phyloP scores from a whole-genome alignment of 2,888 invertebrate species.

The Parnassius glacialis region DNA sequence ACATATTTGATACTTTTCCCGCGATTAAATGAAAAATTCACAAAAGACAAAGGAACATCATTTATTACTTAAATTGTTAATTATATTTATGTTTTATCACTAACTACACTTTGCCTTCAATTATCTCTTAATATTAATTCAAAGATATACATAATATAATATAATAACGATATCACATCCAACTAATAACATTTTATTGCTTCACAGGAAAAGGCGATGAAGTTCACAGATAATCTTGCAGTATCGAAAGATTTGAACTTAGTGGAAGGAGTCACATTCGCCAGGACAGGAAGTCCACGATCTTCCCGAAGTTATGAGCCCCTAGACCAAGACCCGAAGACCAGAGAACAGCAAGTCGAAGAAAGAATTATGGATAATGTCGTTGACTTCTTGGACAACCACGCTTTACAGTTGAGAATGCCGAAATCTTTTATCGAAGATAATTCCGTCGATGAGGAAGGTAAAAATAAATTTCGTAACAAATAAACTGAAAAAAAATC shows the following conservation, averaged over 20 bases:
- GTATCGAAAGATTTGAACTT: constrained; percentile 64
- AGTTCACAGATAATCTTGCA: constrained; percentile 69
- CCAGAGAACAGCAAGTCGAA: constrained; percentile 65
- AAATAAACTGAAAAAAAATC: no score
- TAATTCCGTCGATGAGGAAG: constrained; percentile 72
- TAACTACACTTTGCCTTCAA: no score
- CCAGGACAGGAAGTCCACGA: constrained; percentile 65
- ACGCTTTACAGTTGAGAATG: constrained; percentile 70
- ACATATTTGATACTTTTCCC: constrained; percentile 2
- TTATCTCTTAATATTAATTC: no score
- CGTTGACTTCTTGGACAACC: constrained; percentile 69
- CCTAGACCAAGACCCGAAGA: constrained; percentile 64
- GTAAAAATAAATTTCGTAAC: constrained; percentile 37
- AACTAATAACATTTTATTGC: not conserved
- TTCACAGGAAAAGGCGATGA: constrained; percentile 73
- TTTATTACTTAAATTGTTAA: not conserved
- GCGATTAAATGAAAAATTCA: constrained; percentile 11
- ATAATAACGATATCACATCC: no score
- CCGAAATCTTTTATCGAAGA: constrained; percentile 70
- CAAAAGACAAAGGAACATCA: constrained; percentile 7
- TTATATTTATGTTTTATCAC: no score
- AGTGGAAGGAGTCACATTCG: constrained; percentile 65
- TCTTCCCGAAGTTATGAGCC: constrained; percentile 72
- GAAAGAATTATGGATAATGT: constrained; percentile 73
- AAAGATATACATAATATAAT: no score